Conservation (phyloP, 2,113 vertebrate genomes). For the Phylloscopus whistleri region DNA sequence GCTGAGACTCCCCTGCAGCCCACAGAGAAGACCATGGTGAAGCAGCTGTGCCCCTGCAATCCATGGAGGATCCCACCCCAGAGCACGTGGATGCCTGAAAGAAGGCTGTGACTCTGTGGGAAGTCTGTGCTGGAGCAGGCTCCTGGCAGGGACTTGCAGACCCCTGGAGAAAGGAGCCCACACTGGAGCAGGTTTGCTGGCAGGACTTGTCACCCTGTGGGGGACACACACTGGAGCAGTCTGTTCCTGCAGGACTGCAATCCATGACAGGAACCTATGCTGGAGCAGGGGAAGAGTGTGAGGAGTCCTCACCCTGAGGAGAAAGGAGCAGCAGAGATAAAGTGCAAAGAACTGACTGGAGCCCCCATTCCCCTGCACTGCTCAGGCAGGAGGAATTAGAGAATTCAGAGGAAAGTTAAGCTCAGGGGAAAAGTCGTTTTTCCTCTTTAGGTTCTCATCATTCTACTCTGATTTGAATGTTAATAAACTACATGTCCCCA, state of each 20-base stretch:
- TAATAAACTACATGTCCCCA: not conserved
- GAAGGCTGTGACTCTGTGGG: not conserved
- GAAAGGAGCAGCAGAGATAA: not conserved
- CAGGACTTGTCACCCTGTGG: not conserved
- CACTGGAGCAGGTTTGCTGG: not conserved
- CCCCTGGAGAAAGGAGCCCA: not conserved
- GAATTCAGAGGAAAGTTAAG: not conserved
- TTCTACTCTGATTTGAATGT: not conserved
- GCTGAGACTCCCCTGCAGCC: not conserved
- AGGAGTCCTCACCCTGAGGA: not conserved
- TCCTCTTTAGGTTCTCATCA: not conserved
- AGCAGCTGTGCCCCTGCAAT: not conserved
- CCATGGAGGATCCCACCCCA: not conserved
- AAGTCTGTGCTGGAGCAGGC: not conserved
- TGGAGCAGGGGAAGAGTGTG: not conserved
- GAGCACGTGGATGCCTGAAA: not conserved
- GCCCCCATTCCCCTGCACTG: not conserved
- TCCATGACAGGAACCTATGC: not conserved
- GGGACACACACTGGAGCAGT: not conserved
- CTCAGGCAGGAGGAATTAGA: not conserved
- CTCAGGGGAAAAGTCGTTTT: accelerated
- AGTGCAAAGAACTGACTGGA: not conserved
- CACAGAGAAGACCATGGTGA: not conserved
- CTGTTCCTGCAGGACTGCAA: not conserved
- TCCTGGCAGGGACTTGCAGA: not conserved